A percentile compares a stretch with the other conserved stretches of the same genome.
phyloP scores from a whole-genome alignment of 2,797 vertebrate genomes.

The Aselliscus stoliczkanus region DNA sequence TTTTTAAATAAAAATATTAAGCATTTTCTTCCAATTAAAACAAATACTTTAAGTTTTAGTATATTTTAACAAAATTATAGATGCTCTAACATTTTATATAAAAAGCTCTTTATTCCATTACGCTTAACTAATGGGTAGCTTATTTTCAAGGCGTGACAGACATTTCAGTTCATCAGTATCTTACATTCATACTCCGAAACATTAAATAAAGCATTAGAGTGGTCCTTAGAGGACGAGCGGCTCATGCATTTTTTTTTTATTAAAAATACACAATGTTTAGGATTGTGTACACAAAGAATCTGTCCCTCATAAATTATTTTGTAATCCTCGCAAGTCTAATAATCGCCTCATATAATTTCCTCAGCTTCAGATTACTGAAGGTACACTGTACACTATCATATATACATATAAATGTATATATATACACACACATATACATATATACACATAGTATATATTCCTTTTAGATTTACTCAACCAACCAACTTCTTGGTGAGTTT shows the following conservation, averaged over 20 bases:
- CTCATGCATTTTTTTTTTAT: background rate
- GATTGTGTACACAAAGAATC: background rate
- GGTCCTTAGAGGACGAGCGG: background rate
- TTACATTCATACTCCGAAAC: background rate
- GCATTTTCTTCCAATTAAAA: background rate
- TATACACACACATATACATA: too few relatives aligned
- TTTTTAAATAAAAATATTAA: slow-evolving; percentile 20
- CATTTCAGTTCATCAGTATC: background rate
- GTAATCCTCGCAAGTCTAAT: background rate
- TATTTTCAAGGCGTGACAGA: background rate
- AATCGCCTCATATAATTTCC: slow-evolving; percentile 4
- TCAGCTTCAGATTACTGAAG: background rate
- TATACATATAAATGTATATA: background rate
- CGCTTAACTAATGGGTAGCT: background rate
- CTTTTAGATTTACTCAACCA: background rate
- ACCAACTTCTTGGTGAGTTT: background rate
- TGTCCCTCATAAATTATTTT: background rate
- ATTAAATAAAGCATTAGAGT: background rate
- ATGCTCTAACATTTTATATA: background rate
- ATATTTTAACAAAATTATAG: background rate
- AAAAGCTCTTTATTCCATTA: background rate
- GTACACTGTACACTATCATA: background rate
- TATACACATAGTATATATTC: too few relatives aligned
- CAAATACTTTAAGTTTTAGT: background rate
- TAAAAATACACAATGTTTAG: background rate